Conservation (phyloP, 2,113 vertebrate species). For the Castor canadensis region DNA sequence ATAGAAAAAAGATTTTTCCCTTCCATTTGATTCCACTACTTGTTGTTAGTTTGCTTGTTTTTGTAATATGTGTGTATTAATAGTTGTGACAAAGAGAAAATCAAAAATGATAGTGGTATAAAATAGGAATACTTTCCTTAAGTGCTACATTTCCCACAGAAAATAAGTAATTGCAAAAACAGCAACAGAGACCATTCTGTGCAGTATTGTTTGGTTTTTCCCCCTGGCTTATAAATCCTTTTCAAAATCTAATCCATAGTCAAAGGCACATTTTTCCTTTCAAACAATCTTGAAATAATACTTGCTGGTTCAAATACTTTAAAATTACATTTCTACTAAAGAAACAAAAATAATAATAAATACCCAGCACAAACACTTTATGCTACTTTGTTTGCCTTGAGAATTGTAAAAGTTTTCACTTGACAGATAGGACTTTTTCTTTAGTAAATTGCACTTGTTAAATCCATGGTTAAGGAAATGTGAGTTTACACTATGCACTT, state of each 20-base stretch:
- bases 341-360: not conserved
- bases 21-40: not conserved
- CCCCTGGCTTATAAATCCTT: not conserved
- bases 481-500: not conserved
- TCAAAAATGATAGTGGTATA: not conserved
- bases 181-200: not conserved
- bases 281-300: not conserved
- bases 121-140: conserved; percentile 40
- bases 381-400: not conserved
- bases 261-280: conserved; percentile 42
- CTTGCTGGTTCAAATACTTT: not conserved
- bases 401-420: not conserved
- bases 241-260: not conserved
- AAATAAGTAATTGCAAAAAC: conserved; percentile 43
- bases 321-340: conserved; percentile 6
- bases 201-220: not conserved
- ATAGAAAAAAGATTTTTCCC: not conserved
- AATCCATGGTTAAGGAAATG: not conserved
- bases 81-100: conserved; percentile 15
- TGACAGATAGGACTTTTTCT: not conserved
- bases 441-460: not conserved
- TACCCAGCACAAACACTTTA: not conserved
- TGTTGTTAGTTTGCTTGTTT: not conserved
- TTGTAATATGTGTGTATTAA: conserved; percentile 41
- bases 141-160: conserved; percentile 31